Conservation (phyloP, 2,888 invertebrate genomes). For the Dasysyrphus tricinctus region DNA sequence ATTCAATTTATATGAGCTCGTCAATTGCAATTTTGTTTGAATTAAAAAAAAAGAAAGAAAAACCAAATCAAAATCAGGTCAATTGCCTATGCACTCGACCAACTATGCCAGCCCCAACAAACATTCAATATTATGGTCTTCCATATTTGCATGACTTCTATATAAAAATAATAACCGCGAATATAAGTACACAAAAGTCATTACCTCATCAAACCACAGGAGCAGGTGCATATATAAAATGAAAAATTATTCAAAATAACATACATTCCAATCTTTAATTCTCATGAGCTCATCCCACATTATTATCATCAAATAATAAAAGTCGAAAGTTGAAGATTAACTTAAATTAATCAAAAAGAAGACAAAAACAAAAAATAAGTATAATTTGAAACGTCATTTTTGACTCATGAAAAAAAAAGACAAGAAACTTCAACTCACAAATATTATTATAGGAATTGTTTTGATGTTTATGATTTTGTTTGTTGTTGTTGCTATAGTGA, state of each 20-base stretch:
- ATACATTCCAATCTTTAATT: neutral
- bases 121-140: neutral
- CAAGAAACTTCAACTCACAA: neutral
- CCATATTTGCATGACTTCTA: slow-evolving; percentile 29
- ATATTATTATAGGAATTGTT: neutral
- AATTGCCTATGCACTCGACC: slow-evolving; percentile 58
- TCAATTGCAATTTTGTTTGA: slow-evolving; percentile 50
- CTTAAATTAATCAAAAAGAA: neutral
- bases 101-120: slow-evolving; percentile 18
- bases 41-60: slow-evolving; percentile 28
- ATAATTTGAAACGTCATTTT: slow-evolving; percentile 7
- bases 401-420: neutral
- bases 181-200: slow-evolving; percentile 27
- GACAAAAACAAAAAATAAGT: neutral
- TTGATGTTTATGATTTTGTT: neutral
- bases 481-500: no score
- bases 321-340: neutral
- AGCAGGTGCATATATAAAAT: slow-evolving; percentile 52
- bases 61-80: slow-evolving; percentile 58
- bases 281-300: slow-evolving; percentile 18
- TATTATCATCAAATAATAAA: neutral
- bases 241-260: slow-evolving; percentile 14
- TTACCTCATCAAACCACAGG: slow-evolving; percentile 56
- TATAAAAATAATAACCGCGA: slow-evolving; percentile 4
- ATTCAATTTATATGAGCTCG: slow-evolving; percentile 60